Evolutionary conservation across 2,888 invertebrate genomes (phyloP).

Genomic region (Drosophila flavopinicola): DNA sequence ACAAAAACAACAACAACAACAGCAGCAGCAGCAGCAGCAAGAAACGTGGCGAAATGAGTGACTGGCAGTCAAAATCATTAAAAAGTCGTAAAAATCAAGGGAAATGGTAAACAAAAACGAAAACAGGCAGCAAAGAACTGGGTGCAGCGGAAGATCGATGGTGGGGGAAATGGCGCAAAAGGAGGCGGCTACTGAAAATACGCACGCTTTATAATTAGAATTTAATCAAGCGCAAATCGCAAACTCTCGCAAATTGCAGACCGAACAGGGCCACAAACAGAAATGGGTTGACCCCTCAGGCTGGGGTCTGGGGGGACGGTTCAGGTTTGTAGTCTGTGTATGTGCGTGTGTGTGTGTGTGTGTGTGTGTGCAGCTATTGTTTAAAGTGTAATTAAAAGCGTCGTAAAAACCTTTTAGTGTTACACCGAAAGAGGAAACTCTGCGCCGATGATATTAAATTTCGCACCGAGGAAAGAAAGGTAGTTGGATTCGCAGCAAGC

Average conservation of each 20-base stretch:
- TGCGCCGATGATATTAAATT: slow-evolving; percentile 67
- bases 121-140: slow-evolving; percentile 23
- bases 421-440: slow-evolving; percentile 30
- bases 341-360: slow-evolving; percentile 3
- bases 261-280: slow-evolving; percentile 15
- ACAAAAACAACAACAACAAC: slow-evolving; percentile 13
- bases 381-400: slow-evolving; percentile 78
- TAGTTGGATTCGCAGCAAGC: slow-evolving; percentile 20
- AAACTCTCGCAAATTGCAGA: slow-evolving; percentile 63
- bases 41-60: slow-evolving; percentile 75
- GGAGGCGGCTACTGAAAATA: slow-evolving; percentile 55
- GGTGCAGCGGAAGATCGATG: slow-evolving; percentile 1
- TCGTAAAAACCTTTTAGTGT: slow-evolving; percentile 74
- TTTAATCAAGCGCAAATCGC: slow-evolving; percentile 81
- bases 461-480: slow-evolving; percentile 35
- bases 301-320: no score
- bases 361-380: slow-evolving; percentile 60
- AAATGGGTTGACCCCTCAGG: slow-evolving; percentile 36
- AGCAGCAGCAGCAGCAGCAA: slow-evolving; percentile 16
- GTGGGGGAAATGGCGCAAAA: background rate
- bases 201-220: slow-evolving; percentile 80
- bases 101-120: slow-evolving; percentile 65
- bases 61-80: slow-evolving; percentile 80
- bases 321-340: background rate
- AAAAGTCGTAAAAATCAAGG: slow-evolving; percentile 80